Evolutionary conservation across 2,888 invertebrate genomes (phyloP).

Genomic region (Crematogaster levior): DNA sequence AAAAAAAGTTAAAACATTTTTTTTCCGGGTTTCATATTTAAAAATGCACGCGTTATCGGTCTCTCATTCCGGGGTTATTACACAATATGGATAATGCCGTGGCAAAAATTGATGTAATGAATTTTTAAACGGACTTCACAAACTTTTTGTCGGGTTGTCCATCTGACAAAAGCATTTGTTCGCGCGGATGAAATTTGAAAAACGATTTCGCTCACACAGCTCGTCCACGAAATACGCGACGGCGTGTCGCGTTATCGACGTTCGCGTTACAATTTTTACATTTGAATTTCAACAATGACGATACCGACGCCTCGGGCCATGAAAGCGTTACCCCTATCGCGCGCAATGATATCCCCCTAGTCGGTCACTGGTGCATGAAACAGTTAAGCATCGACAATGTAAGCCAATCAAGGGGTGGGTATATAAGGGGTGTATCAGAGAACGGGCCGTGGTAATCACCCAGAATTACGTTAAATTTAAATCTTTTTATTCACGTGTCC

Average conservation of each 20-base stretch:
- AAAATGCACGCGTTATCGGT: background rate
- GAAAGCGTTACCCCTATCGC: constrained; percentile 85
- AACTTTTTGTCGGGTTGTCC: constrained; percentile 29
- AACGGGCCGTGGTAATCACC: constrained; percentile 82
- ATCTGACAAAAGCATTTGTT: constrained; percentile 29
- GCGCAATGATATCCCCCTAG: constrained; percentile 81
- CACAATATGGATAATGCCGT: constrained; percentile 1
- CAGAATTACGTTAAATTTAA: constrained; percentile 84
- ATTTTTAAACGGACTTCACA: constrained; percentile 37
- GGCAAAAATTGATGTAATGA: constrained; percentile 38
- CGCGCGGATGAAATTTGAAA: constrained; percentile 46
- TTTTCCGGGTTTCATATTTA: background rate
- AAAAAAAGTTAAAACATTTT: background rate
- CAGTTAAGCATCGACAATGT: constrained; percentile 86
- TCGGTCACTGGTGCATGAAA: constrained; percentile 85
- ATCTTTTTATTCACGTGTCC: constrained; percentile 78
- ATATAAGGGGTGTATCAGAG: constrained; percentile 78
- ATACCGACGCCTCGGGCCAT: constrained; percentile 73
- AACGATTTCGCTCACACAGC: constrained; percentile 36
- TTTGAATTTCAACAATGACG: constrained; percentile 75
- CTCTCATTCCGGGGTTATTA: constrained; percentile 20
- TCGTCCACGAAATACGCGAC: constrained; percentile 42
- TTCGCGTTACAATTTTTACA: constrained; percentile 68
- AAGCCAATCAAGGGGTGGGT: constrained; percentile 84
- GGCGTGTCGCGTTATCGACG: constrained; percentile 22